These are phyloP conservation scores for Rugalucina vietnamica DNA, from an alignment of 2,888 invertebrate species.

Conservation along the genomic window DNA sequence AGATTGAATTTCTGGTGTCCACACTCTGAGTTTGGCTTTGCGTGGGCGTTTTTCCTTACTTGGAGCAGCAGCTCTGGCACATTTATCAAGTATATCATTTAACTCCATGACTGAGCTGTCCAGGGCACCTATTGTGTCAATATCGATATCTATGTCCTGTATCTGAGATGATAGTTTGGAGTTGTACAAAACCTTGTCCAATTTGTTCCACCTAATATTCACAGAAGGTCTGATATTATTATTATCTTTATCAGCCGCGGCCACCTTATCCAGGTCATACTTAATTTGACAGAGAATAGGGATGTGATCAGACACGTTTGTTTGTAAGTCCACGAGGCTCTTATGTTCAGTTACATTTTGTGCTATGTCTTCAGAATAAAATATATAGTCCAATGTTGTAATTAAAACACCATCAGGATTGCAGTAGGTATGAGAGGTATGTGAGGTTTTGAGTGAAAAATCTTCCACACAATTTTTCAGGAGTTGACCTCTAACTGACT, in stretches of 20 bases:
- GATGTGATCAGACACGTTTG: neutral
- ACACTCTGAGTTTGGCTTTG: conserved; percentile 3
- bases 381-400: neutral
- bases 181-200: neutral
- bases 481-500: too few species aligned
- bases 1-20: neutral
- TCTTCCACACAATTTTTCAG: neutral
- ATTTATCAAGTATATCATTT: too few species aligned
- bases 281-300: neutral
- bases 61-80: neutral
- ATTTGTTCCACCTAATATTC: neutral
- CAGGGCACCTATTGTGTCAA: too few species aligned
- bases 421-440: neutral
- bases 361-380: neutral
- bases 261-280: neutral
- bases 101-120: too few species aligned
- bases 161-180: too few species aligned
- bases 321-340: neutral
- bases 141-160: too few species aligned
- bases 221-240: neutral
- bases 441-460: neutral
- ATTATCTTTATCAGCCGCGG: neutral
- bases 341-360: neutral
- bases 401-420: neutral
- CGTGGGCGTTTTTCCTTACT: neutral